Percentiles rank a stretch among this genome's conserved stretches.
Conservation (phyloP, 2,888 invertebrate species). For the Horisme vitalbata region DNA sequence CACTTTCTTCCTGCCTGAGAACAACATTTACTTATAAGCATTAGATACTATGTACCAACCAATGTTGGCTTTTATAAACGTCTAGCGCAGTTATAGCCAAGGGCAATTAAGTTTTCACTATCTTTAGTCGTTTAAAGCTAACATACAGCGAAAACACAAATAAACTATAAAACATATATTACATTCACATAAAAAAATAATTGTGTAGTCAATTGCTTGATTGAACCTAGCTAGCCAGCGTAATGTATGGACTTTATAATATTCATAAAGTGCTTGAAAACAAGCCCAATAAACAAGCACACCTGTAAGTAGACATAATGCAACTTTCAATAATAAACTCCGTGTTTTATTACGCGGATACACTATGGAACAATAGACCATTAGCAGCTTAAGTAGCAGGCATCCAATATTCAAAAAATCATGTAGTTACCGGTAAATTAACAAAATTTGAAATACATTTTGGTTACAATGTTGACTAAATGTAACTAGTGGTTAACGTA, state of each 20-base stretch:
- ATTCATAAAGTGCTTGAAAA: constrained; percentile 5
- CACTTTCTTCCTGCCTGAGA: too few species aligned
- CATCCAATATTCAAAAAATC: too few species aligned
- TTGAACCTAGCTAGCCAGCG: constrained; percentile 8
- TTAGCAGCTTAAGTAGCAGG: too few species aligned
- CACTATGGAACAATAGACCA: constrained; percentile 4
- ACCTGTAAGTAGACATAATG: constrained; percentile 2
- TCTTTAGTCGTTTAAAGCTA: not conserved
- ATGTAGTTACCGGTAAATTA: too few species aligned
- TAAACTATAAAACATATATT: not conserved
- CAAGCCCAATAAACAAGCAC: constrained; percentile 5
- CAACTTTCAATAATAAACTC: constrained; percentile 5
- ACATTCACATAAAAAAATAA: constrained; percentile 4
- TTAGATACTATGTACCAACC: too few species aligned
- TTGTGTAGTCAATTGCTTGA: constrained; percentile 7
- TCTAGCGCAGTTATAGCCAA: not conserved
- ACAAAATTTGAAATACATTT: too few species aligned
- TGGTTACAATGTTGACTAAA: too few species aligned
- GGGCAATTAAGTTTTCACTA: not conserved
- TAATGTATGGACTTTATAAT: constrained; percentile 2
- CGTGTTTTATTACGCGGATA: not conserved
- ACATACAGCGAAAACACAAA: not conserved
- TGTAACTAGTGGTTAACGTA: too few species aligned
- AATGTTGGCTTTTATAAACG: not conserved
- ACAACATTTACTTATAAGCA: too few species aligned